Evolutionary conservation across 2,113 vertebrate species (phyloP), one percentile per base, ranked within the genome.

Genomic region (Vidua macroura): DNA sequence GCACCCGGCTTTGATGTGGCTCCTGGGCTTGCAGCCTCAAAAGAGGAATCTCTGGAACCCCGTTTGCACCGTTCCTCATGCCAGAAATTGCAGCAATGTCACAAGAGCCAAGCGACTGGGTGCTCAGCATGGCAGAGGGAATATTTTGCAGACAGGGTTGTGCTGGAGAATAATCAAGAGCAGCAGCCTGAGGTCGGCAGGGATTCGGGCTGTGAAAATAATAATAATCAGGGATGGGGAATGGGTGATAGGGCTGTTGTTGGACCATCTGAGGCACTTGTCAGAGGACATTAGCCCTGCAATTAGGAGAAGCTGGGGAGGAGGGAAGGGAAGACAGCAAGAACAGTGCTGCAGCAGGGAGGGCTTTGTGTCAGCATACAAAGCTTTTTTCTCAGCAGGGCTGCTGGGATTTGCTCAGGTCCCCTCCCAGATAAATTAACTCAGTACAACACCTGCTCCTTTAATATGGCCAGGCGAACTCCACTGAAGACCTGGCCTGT

Each of bases 321-420:
- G 33, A 64, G 62, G 52, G 37, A 75, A 88, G 58, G 73, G 51
- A 86, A 85, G 86, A 43, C 59, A 84, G 90, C 63, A 52, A 64
- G 51, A 63, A 69, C 25, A 74, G 44, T 20, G 41, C 56, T 73
- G 91, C 44, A 39, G 67, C 7, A 6, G 43, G 85, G 92, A 73
- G 70, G 48, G 89, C 86, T 93, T 94, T 90, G 73, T 91, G 74
- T 93, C 72, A 86, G 69, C 23, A 4, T 15, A 81, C 63, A 95
- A 84, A 89, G 84, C 76, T 92, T 86, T 90, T 53, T 67, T 48
- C 80, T 80, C 73, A 79, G 81, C 9, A 2, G 95, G 88, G 80
- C 37, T 94, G 94, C 92, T 87, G 84, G 93, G 96, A 97, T 96
- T 94, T 94, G 86, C 91, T 92, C 74, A 85, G 64, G 86, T 91